Percentiles rank a stretch among this genome's conserved stretches.
Evolutionary conservation across 2,113 vertebrate genomes (phyloP).

Genomic region (Chlorodrepanis virens): DNA sequence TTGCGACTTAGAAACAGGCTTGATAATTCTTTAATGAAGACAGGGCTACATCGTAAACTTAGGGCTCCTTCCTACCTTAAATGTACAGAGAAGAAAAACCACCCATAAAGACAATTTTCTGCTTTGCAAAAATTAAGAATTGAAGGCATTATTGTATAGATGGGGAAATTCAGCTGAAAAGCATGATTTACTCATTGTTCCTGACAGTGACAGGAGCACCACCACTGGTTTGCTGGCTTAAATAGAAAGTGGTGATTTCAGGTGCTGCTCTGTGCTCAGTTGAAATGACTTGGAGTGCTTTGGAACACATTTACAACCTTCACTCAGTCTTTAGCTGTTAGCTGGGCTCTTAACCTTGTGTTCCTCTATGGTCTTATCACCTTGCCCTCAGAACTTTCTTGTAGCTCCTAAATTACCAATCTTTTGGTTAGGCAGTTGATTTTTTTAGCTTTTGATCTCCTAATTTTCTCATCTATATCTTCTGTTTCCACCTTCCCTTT

Average conservation of each 20-base stretch:
- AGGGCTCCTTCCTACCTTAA: not conserved
- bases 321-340: not conserved
- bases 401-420: not conserved
- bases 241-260: not conserved
- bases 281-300: not conserved
- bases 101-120: not conserved
- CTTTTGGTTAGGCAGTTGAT: not conserved
- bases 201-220: not conserved
- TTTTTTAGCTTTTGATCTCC: not conserved
- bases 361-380: not conserved
- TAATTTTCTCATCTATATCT: conserved; percentile 16
- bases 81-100: not conserved
- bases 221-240: not conserved
- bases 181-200: not conserved
- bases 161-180: not conserved
- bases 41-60: not conserved
- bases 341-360: not conserved
- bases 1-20: not conserved
- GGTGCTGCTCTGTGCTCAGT: not conserved
- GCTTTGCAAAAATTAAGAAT: not conserved
- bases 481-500: not conserved
- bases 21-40: not conserved
- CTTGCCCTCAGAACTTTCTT: not conserved
- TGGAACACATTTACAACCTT: not conserved
- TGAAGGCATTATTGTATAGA: not conserved